phyloP scores from a whole-genome alignment of 2,113 vertebrate genomes.

The Salvelinus alpinus region DNA sequence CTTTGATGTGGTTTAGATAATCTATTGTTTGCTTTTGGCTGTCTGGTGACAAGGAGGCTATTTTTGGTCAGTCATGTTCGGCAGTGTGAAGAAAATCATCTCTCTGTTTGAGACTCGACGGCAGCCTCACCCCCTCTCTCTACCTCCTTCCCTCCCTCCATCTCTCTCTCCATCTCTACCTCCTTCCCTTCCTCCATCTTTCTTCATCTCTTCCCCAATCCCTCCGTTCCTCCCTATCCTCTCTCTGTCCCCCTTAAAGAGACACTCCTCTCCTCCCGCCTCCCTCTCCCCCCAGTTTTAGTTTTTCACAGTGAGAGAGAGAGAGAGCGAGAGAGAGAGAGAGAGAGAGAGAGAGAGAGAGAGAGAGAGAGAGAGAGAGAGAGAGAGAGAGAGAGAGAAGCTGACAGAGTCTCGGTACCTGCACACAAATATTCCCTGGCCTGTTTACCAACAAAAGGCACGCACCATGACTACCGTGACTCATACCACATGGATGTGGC shows the following conservation, averaged over 20 bases:
- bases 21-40: not conserved
- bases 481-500: not conserved
- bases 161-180: not conserved
- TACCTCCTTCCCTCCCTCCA: constrained; percentile 1
- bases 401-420: not conserved
- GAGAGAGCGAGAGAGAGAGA: too few relatives aligned
- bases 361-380: not conserved
- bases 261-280: not conserved
- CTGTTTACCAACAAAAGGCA: too few relatives aligned
- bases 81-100: constrained; percentile 51
- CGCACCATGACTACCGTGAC: too few relatives aligned
- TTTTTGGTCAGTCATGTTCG: constrained; percentile 34
- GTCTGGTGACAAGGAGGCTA: not conserved
- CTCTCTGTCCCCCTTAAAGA: not conserved
- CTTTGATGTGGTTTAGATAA: not conserved
- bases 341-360: too few relatives aligned
- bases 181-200: not conserved
- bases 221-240: not conserved
- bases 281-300: not conserved
- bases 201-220: not conserved
- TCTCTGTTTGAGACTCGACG: constrained; percentile 43
- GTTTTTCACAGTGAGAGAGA: not conserved
- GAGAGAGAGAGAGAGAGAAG: not conserved
- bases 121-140: constrained; percentile 23
- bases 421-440: not conserved